Percentiles rank a stretch among this genome's conserved stretches.
Evolutionary conservation across 2,888 invertebrate genomes (phyloP).

Genomic region (Erebia palarica): DNA sequence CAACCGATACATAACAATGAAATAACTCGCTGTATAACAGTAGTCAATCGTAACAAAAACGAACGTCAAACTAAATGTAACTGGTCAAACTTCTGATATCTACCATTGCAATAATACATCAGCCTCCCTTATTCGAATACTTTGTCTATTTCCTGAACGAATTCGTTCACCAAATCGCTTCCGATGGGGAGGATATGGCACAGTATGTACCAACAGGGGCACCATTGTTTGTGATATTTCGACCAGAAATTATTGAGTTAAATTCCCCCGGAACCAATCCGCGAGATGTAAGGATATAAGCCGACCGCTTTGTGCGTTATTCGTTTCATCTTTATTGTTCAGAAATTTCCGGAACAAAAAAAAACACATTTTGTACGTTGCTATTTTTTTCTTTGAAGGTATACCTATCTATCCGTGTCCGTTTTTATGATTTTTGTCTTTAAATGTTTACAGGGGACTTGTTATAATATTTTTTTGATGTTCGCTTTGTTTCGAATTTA

Average conservation of each 20-base stretch:
- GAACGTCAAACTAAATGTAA: too few species aligned
- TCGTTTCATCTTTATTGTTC: slow-evolving; percentile 47
- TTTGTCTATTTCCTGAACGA: slow-evolving; percentile 43
- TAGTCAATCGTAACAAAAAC: background rate
- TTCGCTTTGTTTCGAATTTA: too few species aligned
- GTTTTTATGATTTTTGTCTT: background rate
- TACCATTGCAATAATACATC: slow-evolving; percentile 18
- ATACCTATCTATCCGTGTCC: background rate
- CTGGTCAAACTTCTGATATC: slow-evolving; percentile 4
- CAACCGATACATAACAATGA: background rate
- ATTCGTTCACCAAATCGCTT: slow-evolving; percentile 44
- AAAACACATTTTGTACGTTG: slow-evolving; percentile 42
- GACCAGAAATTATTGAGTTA: slow-evolving; percentile 57
- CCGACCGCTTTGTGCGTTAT: slow-evolving; percentile 39
- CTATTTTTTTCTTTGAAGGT: slow-evolving; percentile 30
- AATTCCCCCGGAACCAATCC: slow-evolving; percentile 46
- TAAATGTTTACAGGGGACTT: background rate
- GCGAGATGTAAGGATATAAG: slow-evolving; percentile 43
- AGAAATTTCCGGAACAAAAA: slow-evolving; percentile 24
- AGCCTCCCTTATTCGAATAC: slow-evolving; percentile 26
- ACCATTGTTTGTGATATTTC: slow-evolving; percentile 57
- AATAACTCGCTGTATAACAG: background rate
- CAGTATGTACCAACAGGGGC: slow-evolving; percentile 34
- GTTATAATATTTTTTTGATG: too few species aligned
- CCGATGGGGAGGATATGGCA: slow-evolving; percentile 38